These are phyloP conservation scores for Drosophila pseudotalamancana DNA, from an alignment of 2,888 invertebrate genomes.

Conservation along the genomic window DNA sequence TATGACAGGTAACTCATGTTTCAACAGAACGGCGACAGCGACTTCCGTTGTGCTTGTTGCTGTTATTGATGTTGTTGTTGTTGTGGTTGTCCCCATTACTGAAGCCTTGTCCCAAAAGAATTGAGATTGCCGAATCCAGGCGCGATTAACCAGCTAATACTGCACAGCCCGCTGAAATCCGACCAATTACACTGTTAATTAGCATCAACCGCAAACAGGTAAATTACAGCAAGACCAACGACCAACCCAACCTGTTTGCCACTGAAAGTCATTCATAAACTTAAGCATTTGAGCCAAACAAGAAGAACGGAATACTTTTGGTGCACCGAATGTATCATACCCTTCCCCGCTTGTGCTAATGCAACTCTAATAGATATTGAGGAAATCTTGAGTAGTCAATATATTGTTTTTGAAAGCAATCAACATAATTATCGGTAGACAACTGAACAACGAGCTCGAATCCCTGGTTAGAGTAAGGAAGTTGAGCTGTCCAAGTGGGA, in stretches of 20 bases:
- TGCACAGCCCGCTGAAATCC: conserved; percentile 21
- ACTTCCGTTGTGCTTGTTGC: conserved; percentile 49
- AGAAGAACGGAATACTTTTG: neutral
- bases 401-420: too few relatives aligned
- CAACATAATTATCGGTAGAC: too few relatives aligned
- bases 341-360: too few relatives aligned
- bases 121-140: conserved; percentile 33
- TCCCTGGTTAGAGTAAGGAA: too few relatives aligned
- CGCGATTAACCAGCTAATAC: conserved; percentile 20
- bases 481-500: too few relatives aligned
- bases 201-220: conserved; percentile 62
- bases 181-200: conserved; percentile 65
- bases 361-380: too few relatives aligned
- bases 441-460: too few relatives aligned
- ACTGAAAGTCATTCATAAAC: conserved; percentile 68
- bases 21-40: conserved; percentile 39
- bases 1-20: conserved; percentile 55
- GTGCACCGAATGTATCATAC: neutral
- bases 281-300: conserved; percentile 40
- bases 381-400: too few relatives aligned
- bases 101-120: conserved; percentile 57
- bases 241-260: conserved; percentile 41
- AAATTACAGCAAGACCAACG: conserved; percentile 37
- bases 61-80: neutral
- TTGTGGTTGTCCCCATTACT: neutral